Evolutionary conservation across 2,888 invertebrate species (phyloP), one percentile per base, ranked within the genome.

Genomic region (Drosophila silvestris): DNA sequence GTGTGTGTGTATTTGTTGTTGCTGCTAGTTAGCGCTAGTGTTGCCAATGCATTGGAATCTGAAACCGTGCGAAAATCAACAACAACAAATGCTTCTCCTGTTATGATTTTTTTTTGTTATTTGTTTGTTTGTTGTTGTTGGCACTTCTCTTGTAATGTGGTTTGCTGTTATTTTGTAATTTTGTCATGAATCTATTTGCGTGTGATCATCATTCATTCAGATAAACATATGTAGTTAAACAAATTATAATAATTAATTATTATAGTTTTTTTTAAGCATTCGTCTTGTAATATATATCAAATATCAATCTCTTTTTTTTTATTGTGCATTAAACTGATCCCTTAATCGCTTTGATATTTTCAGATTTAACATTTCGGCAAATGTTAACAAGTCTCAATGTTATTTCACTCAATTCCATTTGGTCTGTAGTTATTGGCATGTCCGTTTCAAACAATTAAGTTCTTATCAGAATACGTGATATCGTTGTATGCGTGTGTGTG

Each of bases 21-120:
- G 81, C 67, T 79, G 71, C 63, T 70, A 74, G 70, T 73, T 74
- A 79, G 70, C 70, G 70, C 56, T 74, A 81, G 85, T 88, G 83
- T 85, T 88, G 83, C 75, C 83, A 85, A 77, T 86, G 79, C 85
- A 87, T 82, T 82, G 90, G 80, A 85, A 85, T 85, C 87, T 76
- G 74, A 87, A 71, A 77, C 88, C 88, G 82, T 89, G 82, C 85
- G 72, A 87, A 82, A 78, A 78, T 65, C 41, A 69, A 86, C 76
- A 74, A 64, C 52, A 71, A 64, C 52, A 72, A 75, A 52, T 69
- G 65, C 61, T 41, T 32, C 53, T 57, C 19, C 47, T 65, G 30
- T 63, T 68, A 50, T 59, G 61, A 33, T 44, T 52, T 69, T 72
- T 74, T 53, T 79, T 73, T 60, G 58, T 57, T 81, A 51, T 54